Base-by-base conservation (phyloP, 2,888 invertebrate species). In the Crioceris asparagi region DNA sequence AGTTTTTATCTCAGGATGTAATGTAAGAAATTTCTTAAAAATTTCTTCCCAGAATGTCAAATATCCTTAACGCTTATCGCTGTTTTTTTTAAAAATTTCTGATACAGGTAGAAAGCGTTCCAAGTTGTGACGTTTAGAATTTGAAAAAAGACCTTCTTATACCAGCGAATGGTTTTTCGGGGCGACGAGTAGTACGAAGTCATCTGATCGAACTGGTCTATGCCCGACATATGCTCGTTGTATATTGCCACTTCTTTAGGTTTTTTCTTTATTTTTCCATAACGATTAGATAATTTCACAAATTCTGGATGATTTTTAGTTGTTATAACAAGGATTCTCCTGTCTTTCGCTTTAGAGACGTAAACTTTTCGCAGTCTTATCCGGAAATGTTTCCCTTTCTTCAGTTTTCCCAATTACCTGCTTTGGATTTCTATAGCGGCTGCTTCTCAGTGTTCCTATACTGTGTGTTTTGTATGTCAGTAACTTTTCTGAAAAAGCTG, bases 241-340 rank as follows among this genome's bases (percentile, higher is more conserved):
- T 36, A 42, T 17, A 16, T 32, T n/a, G n/a, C n/a, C n/a, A n/a
- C n/a, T n/a, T 39, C 37, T 19, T 17, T 29, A 26, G 27, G 39
- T 27, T 39, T 39, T n/a, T 14, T 21, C n/a, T 32, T 17, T 12
- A n/a, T 17, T 32, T 17, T 18, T 19, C 16, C 16, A n/a, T 18
- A 15, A 6, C 11, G 45, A 45, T 52, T 53, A 41, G 18, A 16
- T 35, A 43, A 40, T 41, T 40, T 35, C 25, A 46, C 37, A 31
- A 51, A 38, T 29, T 32, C 21, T 32, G 53, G 53, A 42, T 57
- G 53, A 26, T 49, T 34, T 21, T 35, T 36, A 21, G 55, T 57
- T 21, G 55, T 53, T 32, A 57, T 44, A 46, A 53, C 51, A 12
- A 47, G 34, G 11, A 38, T 25, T 14, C 37, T 8, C 26, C 27